phyloP scores from a whole-genome alignment of 2,888 invertebrate species.

The Tinea semifulvella region DNA sequence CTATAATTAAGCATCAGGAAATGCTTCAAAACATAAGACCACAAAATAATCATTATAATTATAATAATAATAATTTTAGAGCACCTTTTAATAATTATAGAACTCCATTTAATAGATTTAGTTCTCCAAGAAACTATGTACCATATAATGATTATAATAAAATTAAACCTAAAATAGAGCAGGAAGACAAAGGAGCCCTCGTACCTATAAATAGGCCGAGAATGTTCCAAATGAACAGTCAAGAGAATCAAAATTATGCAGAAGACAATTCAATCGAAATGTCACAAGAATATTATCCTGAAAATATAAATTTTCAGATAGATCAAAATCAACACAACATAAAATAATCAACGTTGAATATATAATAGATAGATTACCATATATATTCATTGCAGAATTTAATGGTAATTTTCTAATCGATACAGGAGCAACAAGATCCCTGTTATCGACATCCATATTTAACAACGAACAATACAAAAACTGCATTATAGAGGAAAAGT shows the following conservation, averaged over 20 bases:
- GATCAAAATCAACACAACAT: background rate
- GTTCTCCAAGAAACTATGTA: background rate
- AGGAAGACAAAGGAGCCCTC: background rate
- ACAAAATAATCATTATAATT: background rate
- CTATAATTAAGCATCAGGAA: background rate
- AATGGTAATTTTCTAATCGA: slow-evolving; percentile 14
- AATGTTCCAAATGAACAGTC: background rate
- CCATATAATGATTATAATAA: background rate
- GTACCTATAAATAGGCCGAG: background rate
- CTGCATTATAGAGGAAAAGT: background rate
- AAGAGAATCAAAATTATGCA: background rate
- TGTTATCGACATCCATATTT: background rate
- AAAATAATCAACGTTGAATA: slow-evolving; percentile 1
- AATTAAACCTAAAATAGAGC: background rate
- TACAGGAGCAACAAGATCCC: slow-evolving; percentile 12
- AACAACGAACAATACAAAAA: background rate
- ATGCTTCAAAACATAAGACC: background rate
- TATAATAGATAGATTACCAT: background rate
- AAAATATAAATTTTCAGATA: slow-evolving; percentile 1
- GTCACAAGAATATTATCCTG: background rate
- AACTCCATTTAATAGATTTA: background rate
- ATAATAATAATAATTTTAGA: background rate
- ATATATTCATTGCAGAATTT: slow-evolving; percentile 1
- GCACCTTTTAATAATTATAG: no score
- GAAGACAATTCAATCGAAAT: background rate